Evolutionary conservation across 2,797 vertebrate genomes (phyloP), one percentile per base, ranked within the genome.

Genomic region (Parambassis ranga): DNA sequence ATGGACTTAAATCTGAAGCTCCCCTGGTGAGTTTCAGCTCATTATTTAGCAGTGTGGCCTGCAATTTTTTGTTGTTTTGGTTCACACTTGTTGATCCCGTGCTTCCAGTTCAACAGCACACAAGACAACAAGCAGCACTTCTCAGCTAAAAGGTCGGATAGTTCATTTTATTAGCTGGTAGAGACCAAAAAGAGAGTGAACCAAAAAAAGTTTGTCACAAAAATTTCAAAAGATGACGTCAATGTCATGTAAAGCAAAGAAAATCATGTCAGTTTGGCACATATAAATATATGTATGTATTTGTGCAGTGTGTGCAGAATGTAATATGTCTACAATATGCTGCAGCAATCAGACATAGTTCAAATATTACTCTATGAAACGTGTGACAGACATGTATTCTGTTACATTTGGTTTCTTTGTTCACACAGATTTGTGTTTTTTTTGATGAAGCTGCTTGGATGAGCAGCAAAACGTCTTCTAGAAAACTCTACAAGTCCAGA

Each of bases 371-470:
- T 37, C 13, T 31, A 7, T 43, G 9, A 51, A 41, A 42, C 49
- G 14, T 18, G 9, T 23, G 16, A 8, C 38, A 22, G 39, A 51
- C 23, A 47, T 26, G 6, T 35, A n/a, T 2, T 15, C 19, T 13
- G 4, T 42, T 50, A 48, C 0, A 15, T 38, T 20, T 15, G 11
- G 4, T 41, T 9, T 31, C 11, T 56, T 47, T 59, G 35, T 32
- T 51, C 63, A 60, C 61, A 13, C 38, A 23, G 30, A 62, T 38
- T 69, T 53, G 59, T 35, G 15, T 13, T 33, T 37, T 65, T 49
- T n/a, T n/a, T n/a, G n/a, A n/a, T n/a, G n/a, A n/a, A n/a, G n/a
- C n/a, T n/a, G n/a, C n/a, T n/a, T n/a, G n/a, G n/a, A n/a, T n/a
- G n/a, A n/a, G n/a, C n/a, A n/a, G n/a, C n/a, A n/a, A n/a, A n/a